Percentiles rank a stretch among this genome's conserved stretches.
Conservation (phyloP, 2,797 vertebrate species). For the Naso thynnoides region DNA sequence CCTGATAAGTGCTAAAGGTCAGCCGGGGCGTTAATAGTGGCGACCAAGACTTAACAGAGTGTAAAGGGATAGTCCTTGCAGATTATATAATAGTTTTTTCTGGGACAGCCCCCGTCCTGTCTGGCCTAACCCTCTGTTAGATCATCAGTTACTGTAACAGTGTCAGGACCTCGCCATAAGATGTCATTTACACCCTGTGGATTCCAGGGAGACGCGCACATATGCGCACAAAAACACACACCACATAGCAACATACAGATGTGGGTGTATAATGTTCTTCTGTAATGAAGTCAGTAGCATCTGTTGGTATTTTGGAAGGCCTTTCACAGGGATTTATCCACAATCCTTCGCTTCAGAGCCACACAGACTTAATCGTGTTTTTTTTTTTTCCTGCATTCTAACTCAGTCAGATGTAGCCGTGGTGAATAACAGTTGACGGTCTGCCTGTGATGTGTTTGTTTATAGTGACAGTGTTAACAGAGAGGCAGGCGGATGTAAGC, state of each 20-base stretch:
- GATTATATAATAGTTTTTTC: constrained; percentile 71
- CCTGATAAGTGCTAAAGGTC: constrained; percentile 61
- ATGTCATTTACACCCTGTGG: constrained; percentile 37
- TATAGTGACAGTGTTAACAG: constrained; percentile 61
- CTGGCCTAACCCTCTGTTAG: constrained; percentile 41
- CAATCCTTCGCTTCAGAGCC: constrained; percentile 32
- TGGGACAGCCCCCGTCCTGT: constrained; percentile 42
- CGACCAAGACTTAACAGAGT: constrained; percentile 60
- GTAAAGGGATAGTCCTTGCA: constrained; percentile 67
- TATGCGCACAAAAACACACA: constrained; percentile 16
- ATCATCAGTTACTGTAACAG: constrained; percentile 53
- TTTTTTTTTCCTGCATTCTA: background rate
- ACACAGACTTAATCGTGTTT: background rate
- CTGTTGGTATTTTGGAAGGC: constrained; percentile 39
- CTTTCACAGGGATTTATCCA: constrained; percentile 35
- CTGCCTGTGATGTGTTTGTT: constrained; percentile 37
- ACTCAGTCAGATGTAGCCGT: constrained; percentile 1
- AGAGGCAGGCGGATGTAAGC: constrained; percentile 31
- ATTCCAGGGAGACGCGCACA: constrained; percentile 30
- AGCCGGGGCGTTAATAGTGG: constrained; percentile 45
- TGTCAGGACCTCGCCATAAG: constrained; percentile 38
- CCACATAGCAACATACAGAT: background rate
- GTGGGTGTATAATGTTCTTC: constrained; percentile 29
- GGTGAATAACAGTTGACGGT: constrained; percentile 26
- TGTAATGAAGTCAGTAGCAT: constrained; percentile 43